phyloP scores from a whole-genome alignment of 2,113 vertebrate genomes.

The Isichthys henryi region DNA sequence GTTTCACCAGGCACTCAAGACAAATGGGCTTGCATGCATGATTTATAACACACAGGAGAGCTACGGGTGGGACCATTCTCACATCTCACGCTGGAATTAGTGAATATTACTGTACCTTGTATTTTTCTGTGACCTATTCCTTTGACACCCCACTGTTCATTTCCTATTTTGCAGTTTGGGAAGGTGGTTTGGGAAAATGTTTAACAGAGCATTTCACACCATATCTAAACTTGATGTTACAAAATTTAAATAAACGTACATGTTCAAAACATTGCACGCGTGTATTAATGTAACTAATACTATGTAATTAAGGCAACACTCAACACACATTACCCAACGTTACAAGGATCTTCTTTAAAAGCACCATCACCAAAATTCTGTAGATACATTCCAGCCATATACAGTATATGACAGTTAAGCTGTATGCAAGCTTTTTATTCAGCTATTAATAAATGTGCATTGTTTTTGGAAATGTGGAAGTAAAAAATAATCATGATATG shows the following conservation, averaged over 20 bases:
- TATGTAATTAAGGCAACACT: background rate
- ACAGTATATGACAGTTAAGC: background rate
- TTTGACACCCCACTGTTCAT: background rate
- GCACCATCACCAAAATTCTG: background rate
- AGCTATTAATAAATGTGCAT: background rate
- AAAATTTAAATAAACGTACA: background rate
- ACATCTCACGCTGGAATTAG: background rate
- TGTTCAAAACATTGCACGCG: background rate
- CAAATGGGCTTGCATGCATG: conserved; percentile 39
- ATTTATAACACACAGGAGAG: conserved; percentile 43
- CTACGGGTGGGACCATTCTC: conserved; percentile 30
- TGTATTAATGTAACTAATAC: background rate
- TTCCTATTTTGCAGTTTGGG: background rate
- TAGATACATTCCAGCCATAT: background rate
- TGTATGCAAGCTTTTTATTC: background rate
- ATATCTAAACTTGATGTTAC: background rate
- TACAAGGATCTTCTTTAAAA: background rate
- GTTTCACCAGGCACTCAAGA: conserved; percentile 33
- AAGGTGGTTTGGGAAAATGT: background rate
- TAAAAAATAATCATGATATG: background rate
- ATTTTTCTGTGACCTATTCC: conserved; percentile 7
- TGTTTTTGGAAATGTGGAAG: background rate
- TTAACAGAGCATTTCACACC: background rate
- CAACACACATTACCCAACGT: background rate
- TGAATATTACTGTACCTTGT: conserved; percentile 40